A percentile compares a stretch with the other conserved stretches of the same genome.
Conservation (phyloP, 2,113 vertebrate genomes). For the Eolophus roseicapilla region DNA sequence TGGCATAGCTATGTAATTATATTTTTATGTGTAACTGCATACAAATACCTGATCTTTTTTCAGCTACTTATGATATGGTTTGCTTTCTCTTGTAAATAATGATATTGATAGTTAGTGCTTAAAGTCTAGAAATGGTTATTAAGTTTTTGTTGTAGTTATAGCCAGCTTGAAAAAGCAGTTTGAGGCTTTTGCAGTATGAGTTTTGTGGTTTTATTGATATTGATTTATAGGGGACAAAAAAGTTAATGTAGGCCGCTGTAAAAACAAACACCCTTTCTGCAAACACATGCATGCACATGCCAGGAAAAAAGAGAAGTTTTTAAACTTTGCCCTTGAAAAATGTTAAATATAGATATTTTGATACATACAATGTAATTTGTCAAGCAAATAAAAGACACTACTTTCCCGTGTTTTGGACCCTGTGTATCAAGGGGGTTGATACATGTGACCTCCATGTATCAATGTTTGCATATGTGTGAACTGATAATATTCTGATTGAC, state of each 20-base stretch:
- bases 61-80: neutral
- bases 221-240: neutral
- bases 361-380: neutral
- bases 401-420: neutral
- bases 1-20: neutral
- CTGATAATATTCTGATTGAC: neutral
- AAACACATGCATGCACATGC: fast-evolving
- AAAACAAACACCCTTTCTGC: neutral
- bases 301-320: neutral
- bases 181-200: neutral
- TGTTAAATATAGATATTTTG: neutral
- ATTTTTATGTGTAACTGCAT: neutral
- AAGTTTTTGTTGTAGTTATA: neutral
- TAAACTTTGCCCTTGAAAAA: neutral
- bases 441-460: neutral
- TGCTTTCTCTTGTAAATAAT: neutral
- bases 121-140: neutral
- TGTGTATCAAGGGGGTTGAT: neutral
- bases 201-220: neutral
- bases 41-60: neutral
- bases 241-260: neutral
- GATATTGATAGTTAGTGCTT: neutral
- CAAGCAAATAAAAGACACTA: neutral
- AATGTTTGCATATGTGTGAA: neutral
- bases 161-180: neutral